Percentiles rank a stretch among this genome's conserved stretches.
phyloP scores from a whole-genome alignment of 1,140 invertebrate genomes.

The Colletes gigas region DNA sequence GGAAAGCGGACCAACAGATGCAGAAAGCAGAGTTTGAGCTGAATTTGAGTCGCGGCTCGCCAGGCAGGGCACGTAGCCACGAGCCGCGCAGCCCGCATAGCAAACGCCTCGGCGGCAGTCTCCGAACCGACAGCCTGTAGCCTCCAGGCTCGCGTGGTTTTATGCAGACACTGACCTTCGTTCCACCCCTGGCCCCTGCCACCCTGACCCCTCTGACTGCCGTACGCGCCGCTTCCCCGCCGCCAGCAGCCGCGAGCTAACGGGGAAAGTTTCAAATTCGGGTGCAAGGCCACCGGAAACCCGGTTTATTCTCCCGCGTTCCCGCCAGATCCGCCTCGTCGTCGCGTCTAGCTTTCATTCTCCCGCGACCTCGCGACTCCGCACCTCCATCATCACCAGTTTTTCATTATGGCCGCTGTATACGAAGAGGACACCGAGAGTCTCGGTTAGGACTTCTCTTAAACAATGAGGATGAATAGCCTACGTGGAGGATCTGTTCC shows the following conservation, averaged over 20 bases:
- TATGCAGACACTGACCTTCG: constrained; percentile 82
- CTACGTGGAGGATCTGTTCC: no score
- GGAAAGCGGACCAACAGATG: constrained; percentile 73
- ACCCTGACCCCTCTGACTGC: constrained; percentile 34
- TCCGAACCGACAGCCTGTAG: constrained; percentile 74
- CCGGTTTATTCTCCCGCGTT: constrained; percentile 48
- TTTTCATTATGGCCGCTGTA: no score
- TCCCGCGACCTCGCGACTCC: neutral
- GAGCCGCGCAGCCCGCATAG: constrained; percentile 79
- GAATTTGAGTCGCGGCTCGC: constrained; percentile 79
- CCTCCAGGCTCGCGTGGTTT: constrained; percentile 77
- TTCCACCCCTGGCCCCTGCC: constrained; percentile 64
- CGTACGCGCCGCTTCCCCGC: constrained; percentile 42
- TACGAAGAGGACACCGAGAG: no score
- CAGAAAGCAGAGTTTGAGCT: constrained; percentile 78
- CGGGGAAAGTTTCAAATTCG: constrained; percentile 80
- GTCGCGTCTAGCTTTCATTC: neutral
- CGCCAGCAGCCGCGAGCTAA: constrained; percentile 66
- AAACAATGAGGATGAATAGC: no score
- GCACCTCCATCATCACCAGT: no score
- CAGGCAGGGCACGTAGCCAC: constrained; percentile 79
- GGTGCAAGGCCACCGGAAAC: constrained; percentile 78
- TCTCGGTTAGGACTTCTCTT: no score
- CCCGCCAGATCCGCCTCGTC: constrained; percentile 44
- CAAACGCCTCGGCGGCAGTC: constrained; percentile 72